Base-by-base conservation (phyloP, 2,888 invertebrate species). In the Pollenia amentaria region DNA sequence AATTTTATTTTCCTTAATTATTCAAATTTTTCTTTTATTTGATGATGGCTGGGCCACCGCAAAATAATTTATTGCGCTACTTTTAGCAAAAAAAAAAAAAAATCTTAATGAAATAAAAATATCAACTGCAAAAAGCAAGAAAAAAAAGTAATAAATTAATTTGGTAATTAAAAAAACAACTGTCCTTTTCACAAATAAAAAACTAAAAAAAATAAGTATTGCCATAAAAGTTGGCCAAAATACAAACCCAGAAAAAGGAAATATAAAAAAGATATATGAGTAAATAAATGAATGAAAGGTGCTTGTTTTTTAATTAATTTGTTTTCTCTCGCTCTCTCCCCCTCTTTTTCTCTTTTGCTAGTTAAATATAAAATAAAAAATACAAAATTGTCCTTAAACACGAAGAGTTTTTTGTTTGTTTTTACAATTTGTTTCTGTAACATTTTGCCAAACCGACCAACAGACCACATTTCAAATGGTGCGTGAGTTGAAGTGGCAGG, bases 51-150 rank as follows among this genome's bases (percentile, higher is more conserved):
- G 10, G 67, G n/a, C 38, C 51, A 16, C 48, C 21, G 14, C 48
- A 67, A 67, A 67, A 48, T 67, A 48, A 67, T 69, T 69, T 51
- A 69, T 40, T 53, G 51, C 3, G 14, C 6, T 18, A 69, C 40
- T 69, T 69, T 16, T 6, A 64, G 12, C 2, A 64, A 42, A 44
- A 44, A 8, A 42, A 62, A 62, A n/a, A 14, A 0, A 29, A 57
- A 12, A 7, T 21, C 57, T 10, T 7, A 3, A 57, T 60, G 12
- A n/a, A 4, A 29, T 60, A 29, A 29, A 29, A 29, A 29, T 29
- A 29, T 29, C 29, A 0, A 29, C 2, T 1, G 29, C 9, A 29
- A 51, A 67, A 51, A 1, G 3, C 1, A 10, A 38, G 11, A 29
- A 48, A 65, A 46, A 6, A 40, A 65, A 44, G 14, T 48, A 40